Conservation (phyloP, 2,113 vertebrate species). For the Gorsachius goisagi region DNA sequence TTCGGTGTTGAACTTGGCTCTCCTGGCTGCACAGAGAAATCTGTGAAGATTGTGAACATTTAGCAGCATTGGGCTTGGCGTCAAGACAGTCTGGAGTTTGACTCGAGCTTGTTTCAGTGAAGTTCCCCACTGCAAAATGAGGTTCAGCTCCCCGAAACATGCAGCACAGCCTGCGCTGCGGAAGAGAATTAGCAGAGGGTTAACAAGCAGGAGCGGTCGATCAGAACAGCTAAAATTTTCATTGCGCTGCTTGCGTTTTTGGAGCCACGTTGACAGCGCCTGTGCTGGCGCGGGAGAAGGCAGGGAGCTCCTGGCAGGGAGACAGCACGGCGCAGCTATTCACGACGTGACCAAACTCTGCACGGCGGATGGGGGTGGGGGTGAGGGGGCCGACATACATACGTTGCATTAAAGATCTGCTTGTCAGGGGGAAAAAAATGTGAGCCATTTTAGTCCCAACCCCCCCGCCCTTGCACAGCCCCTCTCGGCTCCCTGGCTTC, state of each 20-base stretch:
- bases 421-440: rapidly evolving
- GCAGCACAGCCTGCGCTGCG: background rate
- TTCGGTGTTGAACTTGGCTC: background rate
- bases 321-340: background rate
- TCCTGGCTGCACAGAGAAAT: background rate
- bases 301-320: background rate
- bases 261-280: rapidly evolving
- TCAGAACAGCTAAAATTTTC: background rate
- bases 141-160: background rate
- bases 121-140: rapidly evolving
- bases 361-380: rapidly evolving
- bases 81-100: background rate
- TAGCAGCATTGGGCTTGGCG: background rate
- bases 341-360: background rate
- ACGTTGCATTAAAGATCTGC: background rate
- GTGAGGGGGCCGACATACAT: rapidly evolving
- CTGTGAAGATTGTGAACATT: background rate
- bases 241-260: background rate
- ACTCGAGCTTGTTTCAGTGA: background rate
- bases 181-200: background rate
- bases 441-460: background rate
- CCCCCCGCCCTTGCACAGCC: background rate
- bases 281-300: background rate
- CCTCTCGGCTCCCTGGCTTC: background rate
- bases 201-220: background rate